Conservation (phyloP, 1,140 invertebrate genomes). For the Zaprionus nigranus region DNA sequence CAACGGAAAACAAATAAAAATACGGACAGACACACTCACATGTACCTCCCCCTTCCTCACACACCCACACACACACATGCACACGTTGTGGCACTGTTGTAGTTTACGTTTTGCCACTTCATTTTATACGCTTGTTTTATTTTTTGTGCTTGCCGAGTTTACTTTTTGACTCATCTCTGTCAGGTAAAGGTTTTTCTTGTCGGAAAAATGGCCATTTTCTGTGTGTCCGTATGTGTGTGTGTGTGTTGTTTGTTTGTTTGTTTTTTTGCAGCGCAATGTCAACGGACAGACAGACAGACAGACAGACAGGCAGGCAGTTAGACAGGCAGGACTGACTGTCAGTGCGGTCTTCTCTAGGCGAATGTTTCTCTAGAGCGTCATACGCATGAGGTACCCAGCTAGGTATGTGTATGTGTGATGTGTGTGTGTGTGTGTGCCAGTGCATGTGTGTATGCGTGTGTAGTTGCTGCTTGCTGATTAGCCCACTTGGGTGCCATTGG, state of each 20-base stretch:
- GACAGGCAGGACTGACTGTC: neutral
- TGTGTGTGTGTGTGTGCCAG: neutral
- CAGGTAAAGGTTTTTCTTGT: constrained; percentile 8
- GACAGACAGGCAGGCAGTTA: neutral
- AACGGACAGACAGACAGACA: neutral
- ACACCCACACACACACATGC: constrained; percentile 26
- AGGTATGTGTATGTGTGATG: neutral
- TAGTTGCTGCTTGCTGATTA: constrained; percentile 64
- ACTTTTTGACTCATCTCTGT: constrained; percentile 55
- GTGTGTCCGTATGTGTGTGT: constrained; percentile 1
- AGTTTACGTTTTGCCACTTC: constrained; percentile 82
- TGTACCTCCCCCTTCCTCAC: neutral
- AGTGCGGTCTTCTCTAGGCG: constrained; percentile 24
- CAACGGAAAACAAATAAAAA: constrained; percentile 80
- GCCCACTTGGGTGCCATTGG: constrained; percentile 77
- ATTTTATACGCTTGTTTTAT: constrained; percentile 62
- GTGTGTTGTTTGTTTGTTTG: neutral
- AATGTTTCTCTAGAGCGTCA: constrained; percentile 29
- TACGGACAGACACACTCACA: constrained; percentile 32
- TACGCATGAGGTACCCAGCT: constrained; percentile 6
- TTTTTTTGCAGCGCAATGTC: constrained; percentile 15
- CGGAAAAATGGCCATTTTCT: constrained; percentile 34
- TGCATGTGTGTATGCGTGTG: constrained; percentile 34
- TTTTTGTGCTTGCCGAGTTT: constrained; percentile 22
- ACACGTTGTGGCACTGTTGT: constrained; percentile 52